Percentiles rank a stretch among this genome's conserved stretches.
Evolutionary conservation across 2,113 vertebrate species (phyloP).

Genomic region (Cyphotilapia sp.): DNA sequence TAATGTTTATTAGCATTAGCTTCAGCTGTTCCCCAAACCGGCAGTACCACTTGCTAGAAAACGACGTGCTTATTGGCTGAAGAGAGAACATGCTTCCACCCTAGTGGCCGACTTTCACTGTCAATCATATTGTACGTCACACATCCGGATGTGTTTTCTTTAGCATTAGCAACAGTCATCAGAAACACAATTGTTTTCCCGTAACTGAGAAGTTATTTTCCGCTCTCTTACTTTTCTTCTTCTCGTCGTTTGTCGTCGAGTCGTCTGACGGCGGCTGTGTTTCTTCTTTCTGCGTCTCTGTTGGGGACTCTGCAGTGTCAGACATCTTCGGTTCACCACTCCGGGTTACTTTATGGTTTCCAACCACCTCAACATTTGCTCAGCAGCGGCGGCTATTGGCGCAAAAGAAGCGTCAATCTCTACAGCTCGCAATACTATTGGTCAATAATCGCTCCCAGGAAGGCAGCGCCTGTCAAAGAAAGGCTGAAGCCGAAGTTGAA

Average conservation of each 20-base stretch:
- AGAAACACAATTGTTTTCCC: background rate
- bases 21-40: background rate
- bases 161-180: background rate
- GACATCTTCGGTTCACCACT: slow-evolving; percentile 62
- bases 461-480: background rate
- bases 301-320: slow-evolving; percentile 69
- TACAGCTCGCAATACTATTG: slow-evolving; percentile 9
- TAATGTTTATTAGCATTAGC: slow-evolving; percentile 1
- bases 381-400: slow-evolving; percentile 4
- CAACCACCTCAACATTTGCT: background rate
- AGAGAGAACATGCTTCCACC: background rate
- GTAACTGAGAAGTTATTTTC: background rate
- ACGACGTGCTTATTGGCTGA: slow-evolving; percentile 24
- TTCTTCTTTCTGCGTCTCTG: slow-evolving; percentile 70
- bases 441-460: background rate
- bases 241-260: slow-evolving; percentile 55
- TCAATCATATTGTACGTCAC: background rate
- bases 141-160: slow-evolving; percentile 4
- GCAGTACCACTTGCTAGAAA: background rate
- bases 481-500: background rate
- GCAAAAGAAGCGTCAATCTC: background rate
- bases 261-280: slow-evolving; percentile 51
- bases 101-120: slow-evolving; percentile 18
- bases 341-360: background rate
- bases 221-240: slow-evolving; percentile 72